Base-by-base conservation (phyloP, 2,113 vertebrate species). In the Oophaga pumilio region DNA sequence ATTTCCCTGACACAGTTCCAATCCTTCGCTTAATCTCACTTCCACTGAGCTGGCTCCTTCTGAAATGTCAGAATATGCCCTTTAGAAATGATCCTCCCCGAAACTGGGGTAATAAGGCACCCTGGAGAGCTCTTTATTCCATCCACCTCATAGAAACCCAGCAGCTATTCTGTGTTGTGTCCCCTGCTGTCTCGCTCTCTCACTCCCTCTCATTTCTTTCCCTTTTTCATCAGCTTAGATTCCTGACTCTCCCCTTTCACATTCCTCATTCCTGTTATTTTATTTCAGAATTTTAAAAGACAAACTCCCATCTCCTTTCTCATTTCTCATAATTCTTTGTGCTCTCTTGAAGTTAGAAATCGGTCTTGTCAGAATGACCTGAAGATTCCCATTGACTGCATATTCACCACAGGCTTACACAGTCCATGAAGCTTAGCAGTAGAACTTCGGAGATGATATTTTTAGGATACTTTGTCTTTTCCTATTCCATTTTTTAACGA, bases 81-180 rank as follows among this genome's bases (percentile, higher is more conserved):
- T 88, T 88, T 88, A 84, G 87, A 84, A 66, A 64, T 66, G 87
- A 56, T 73, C 80, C 87, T 88, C 80, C 86, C 87, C 59, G 87
- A 88, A 84, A 88, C 87, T 88, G 57, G 73, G 69, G 81, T 83
- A 84, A 88, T 77, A 88, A 88, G 87, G 82, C 69, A 33, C 80
- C 84, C 89, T 78, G 88, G 87, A 76, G 87, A 84, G 43, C n/a
- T 77, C 87, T 83, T 83, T 82, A 84, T 88, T 68, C 81, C 71
- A 88, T 88, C 76, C 64, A 88, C 80, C 86, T 87, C 79, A 76
- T 64, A 83, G 87, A 88, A 88, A 88, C 87, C 64, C 69, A 87
- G 80, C 87, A 77, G 71, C 87, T 84, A 83, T 88, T 88, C 80
- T 88, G 69, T 77, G 49, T n/a, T 24, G 11, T 71, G 33, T 81